Percentiles rank a stretch among this genome's conserved stretches.
These are phyloP conservation scores for Pantelozetes paolii DNA, from an alignment of 2,888 invertebrate genomes.

Conservation along the genomic window DNA sequence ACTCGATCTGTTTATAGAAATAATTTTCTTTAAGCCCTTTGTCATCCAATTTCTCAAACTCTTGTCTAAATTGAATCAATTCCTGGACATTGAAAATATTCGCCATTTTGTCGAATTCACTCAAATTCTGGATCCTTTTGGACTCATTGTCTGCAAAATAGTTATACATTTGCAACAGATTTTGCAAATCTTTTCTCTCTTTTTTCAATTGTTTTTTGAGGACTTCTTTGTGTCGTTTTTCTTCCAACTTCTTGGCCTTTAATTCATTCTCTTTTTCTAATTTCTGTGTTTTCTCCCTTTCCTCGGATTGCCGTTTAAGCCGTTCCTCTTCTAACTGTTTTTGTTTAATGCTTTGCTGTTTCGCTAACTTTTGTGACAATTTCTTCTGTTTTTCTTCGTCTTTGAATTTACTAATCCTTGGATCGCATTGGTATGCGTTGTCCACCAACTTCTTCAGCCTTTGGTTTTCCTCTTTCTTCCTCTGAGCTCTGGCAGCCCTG, in stretches of 20 bases:
- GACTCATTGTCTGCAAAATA: constrained; percentile 65
- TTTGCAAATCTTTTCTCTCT: constrained; percentile 64
- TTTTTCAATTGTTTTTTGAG: constrained; percentile 75
- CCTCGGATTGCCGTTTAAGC: constrained; percentile 66
- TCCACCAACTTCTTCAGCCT: constrained; percentile 87
- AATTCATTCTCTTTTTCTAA: constrained; percentile 64
- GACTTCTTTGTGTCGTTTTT: constrained; percentile 60
- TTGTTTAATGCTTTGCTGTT: constrained; percentile 59
- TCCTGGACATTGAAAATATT: constrained; percentile 61
- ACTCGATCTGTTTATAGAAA: constrained; percentile 58
- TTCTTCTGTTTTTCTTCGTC: constrained; percentile 89
- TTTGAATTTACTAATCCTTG: constrained; percentile 83
- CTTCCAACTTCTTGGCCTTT: constrained; percentile 48
- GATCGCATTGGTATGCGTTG: constrained; percentile 87
- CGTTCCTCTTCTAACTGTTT: constrained; percentile 80
- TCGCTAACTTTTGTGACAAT: constrained; percentile 79
- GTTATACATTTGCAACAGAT: constrained; percentile 46
- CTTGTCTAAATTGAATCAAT: constrained; percentile 49
- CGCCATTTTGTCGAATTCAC: constrained; percentile 85
- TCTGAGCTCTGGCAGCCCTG: constrained; percentile 80
- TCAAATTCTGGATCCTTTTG: constrained; percentile 75
- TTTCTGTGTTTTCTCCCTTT: constrained; percentile 59
- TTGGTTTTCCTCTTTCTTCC: constrained; percentile 95
- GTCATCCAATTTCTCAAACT: constrained; percentile 48
- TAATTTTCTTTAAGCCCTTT: constrained; percentile 20